These are phyloP conservation scores for Adelosebastes latens DNA, from an alignment of 2,797 vertebrate species.

Conservation along the genomic window DNA sequence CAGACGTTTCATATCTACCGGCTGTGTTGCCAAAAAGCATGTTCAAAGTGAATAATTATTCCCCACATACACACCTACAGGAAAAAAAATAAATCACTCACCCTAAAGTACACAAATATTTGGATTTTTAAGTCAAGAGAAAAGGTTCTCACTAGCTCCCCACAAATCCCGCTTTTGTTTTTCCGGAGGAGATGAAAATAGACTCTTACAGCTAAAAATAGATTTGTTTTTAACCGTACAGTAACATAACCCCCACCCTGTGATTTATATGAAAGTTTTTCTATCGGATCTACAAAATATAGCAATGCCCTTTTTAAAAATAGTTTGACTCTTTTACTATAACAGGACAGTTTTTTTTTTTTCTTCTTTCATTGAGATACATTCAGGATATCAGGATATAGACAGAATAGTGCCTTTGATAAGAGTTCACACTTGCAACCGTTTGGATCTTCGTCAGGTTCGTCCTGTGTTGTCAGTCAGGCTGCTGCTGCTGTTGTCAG, in stretches of 20 bases:
- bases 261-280: constrained; percentile 87
- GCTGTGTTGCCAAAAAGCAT: constrained; percentile 77
- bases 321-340: constrained; percentile 86
- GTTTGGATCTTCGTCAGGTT: neutral
- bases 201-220: constrained; percentile 97
- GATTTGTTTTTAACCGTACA: constrained; percentile 83
- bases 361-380: constrained; percentile 71
- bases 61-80: constrained; percentile 66
- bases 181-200: constrained; percentile 83
- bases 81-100: constrained; percentile 63
- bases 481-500: constrained; percentile 7
- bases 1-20: constrained; percentile 70
- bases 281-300: constrained; percentile 98
- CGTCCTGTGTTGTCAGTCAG: constrained; percentile 4
- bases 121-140: constrained; percentile 73
- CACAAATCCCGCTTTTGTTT: constrained; percentile 52
- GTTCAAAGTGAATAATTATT: constrained; percentile 63
- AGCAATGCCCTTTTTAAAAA: constrained; percentile 96
- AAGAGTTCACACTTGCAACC: constrained; percentile 49
- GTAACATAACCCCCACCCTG: constrained; percentile 88
- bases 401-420: constrained; percentile 69
- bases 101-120: constrained; percentile 80
- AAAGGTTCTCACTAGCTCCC: constrained; percentile 65
- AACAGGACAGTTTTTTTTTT: constrained; percentile 70
- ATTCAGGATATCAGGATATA: constrained; percentile 75